phyloP scores from a whole-genome alignment of 2,888 invertebrate species.

The Imbricaverruca yamaguchii region DNA sequence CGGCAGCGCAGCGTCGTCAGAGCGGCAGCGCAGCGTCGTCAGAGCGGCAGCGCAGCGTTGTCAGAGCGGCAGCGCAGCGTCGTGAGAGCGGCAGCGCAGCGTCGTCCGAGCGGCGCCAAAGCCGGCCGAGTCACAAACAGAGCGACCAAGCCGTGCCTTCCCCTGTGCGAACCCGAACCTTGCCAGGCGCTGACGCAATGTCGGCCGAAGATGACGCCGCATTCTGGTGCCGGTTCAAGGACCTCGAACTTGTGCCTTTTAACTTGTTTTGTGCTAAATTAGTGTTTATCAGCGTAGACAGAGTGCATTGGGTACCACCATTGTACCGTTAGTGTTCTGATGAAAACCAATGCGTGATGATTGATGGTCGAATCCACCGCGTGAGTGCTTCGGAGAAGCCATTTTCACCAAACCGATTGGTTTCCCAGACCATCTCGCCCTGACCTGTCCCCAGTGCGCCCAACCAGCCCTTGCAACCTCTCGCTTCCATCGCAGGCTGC shows the following conservation, averaged over 20 bases:
- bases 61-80: no score
- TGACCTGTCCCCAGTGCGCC: not conserved
- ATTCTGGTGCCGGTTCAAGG: not conserved
- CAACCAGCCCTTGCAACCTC: not conserved
- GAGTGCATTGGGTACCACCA: not conserved
- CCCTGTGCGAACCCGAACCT: not conserved
- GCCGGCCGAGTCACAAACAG: not conserved
- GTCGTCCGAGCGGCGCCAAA: not conserved
- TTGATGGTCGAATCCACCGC: not conserved
- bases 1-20: no score
- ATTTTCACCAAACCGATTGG: not conserved
- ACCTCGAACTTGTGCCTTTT: slow-evolving; percentile 7
- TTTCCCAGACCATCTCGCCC: not conserved
- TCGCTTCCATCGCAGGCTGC: not conserved
- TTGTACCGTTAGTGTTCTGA: not conserved
- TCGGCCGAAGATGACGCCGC: not conserved
- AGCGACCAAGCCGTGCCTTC: slow-evolving; percentile 18
- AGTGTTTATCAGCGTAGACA: slow-evolving; percentile 9
- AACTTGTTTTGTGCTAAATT: slow-evolving; percentile 19
- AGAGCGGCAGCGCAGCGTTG: no score
- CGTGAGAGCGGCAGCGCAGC: no score
- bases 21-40: no score
- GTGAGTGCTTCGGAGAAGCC: not conserved
- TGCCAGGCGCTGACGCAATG: not conserved
- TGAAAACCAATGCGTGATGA: not conserved